Percentiles rank a stretch among this genome's conserved stretches.
These are phyloP conservation scores for Drosophila planitibia DNA, from an alignment of 2,888 invertebrate genomes.

Conservation along the genomic window DNA sequence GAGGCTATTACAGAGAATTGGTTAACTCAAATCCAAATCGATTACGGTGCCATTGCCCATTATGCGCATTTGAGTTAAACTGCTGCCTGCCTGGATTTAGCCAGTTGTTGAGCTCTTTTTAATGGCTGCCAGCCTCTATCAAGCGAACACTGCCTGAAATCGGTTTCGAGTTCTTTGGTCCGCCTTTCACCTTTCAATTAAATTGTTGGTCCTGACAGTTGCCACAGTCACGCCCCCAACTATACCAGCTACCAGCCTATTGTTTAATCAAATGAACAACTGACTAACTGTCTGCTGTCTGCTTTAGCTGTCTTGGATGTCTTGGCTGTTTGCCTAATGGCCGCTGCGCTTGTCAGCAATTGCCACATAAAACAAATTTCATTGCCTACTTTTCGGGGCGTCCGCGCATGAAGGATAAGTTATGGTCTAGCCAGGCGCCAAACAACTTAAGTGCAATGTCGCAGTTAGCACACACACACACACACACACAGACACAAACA, in stretches of 20 bases:
- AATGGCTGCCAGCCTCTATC: slow-evolving; percentile 26
- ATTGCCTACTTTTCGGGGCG: slow-evolving; percentile 59
- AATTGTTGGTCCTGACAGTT: slow-evolving; percentile 27
- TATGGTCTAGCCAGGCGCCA: slow-evolving; percentile 38
- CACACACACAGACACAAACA: not conserved
- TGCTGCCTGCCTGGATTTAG: slow-evolving; percentile 19
- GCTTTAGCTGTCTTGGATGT: not conserved
- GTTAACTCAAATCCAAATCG: slow-evolving; percentile 53
- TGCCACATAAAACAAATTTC: slow-evolving; percentile 62
- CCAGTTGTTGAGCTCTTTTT: slow-evolving; percentile 39
- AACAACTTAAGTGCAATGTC: slow-evolving; percentile 38
- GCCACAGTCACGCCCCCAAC: slow-evolving; percentile 11
- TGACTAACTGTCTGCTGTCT: slow-evolving; percentile 14
- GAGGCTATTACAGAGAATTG: slow-evolving; percentile 43
- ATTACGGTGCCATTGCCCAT: slow-evolving; percentile 47
- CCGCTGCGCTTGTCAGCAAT: slow-evolving; percentile 51
- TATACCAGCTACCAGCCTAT: not conserved
- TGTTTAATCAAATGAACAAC: slow-evolving; percentile 11
- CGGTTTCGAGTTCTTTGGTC: not conserved
- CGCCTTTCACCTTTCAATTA: slow-evolving; percentile 42
- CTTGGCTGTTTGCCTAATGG: slow-evolving; percentile 53
- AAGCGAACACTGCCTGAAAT: not conserved
- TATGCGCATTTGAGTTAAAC: slow-evolving; percentile 28
- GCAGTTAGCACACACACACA: slow-evolving; percentile 17
- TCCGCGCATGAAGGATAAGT: slow-evolving; percentile 21